A percentile compares a stretch with the other conserved stretches of the same genome.
Conservation (phyloP, 2,797 vertebrate species). For the Cynopterus sphinx region DNA sequence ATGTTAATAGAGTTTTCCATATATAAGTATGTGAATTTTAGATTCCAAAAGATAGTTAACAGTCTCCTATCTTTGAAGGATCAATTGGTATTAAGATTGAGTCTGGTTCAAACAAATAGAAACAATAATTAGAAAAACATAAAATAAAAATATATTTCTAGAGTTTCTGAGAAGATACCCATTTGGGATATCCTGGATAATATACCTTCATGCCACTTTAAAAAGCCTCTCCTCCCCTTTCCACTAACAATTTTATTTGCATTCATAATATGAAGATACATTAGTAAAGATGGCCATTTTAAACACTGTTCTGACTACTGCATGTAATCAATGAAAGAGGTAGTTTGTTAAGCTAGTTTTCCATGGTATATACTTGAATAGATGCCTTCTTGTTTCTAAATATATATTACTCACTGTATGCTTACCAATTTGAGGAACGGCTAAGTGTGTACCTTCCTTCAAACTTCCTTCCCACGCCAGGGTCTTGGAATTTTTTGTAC, state of each 20-base stretch:
- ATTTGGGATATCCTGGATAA: not conserved
- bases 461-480: not conserved
- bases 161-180: not conserved
- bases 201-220: not conserved
- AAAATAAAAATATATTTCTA: not conserved
- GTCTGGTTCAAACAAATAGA: not conserved
- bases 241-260: not conserved
- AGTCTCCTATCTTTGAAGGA: not conserved
- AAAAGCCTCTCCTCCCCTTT: not conserved
- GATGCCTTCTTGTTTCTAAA: not conserved
- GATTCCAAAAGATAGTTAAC: not conserved
- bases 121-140: not conserved
- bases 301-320: not conserved
- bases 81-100: not conserved
- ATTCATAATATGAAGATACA: not conserved
- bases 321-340: not conserved
- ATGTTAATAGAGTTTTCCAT: not conserved
- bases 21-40: not conserved
- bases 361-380: not conserved
- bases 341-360: conserved; percentile 4
- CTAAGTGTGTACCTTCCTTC: not conserved
- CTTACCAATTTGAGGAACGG: not conserved
- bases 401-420: not conserved
- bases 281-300: not conserved
- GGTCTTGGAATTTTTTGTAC: not conserved